Evolutionary conservation across 2,113 vertebrate species (phyloP), one percentile per base, ranked within the genome.

Genomic region (Ivindomyrus marchei): DNA sequence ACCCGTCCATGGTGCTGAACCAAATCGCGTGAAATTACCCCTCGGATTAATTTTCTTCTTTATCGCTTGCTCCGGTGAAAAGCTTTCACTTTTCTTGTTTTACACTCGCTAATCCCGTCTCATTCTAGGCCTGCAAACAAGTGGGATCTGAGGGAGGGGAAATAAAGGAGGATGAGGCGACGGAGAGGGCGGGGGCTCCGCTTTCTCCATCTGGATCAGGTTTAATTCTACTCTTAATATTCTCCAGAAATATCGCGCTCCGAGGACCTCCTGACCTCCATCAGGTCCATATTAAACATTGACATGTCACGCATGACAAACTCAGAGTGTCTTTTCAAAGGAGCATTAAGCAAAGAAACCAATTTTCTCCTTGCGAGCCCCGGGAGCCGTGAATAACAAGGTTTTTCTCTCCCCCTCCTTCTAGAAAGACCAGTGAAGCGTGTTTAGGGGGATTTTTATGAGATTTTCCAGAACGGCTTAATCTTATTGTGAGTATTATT

Each of bases 21-120:
- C 96, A 97, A 96, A 97, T 94, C 94, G 96, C 96, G 95, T 96
- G 96, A 97, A 97, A 97, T 97, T 97, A 97, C 96, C 95, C 96
- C 90, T 93, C 94, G 97, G 97, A 98, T 98, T 97, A 97, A 96
- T 94, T 94, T 94, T 93, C 92, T 92, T 90, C 94, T 94, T 94
- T 96, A 95, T 95, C 92, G 93, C 92, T 90, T 91, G 92, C 91
- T 88, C 95, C 92, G 94, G 94, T 93, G 95, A 95, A 93, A 95
- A 94, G 92, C 94, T 93, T 88, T 90, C 91, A 90, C 92, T 93
- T 91, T 94, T 93, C 94, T 96, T 94, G 93, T 95, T 96, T 96
- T 94, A 95, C 93, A 96, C 95, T 94, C 93, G 95, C 95, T 97
- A 97, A 97, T 97, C 96, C 91, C 94, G 93, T 94, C 95, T 96